phyloP scores from a whole-genome alignment of 2,113 vertebrate species.

The Serinus canaria region DNA sequence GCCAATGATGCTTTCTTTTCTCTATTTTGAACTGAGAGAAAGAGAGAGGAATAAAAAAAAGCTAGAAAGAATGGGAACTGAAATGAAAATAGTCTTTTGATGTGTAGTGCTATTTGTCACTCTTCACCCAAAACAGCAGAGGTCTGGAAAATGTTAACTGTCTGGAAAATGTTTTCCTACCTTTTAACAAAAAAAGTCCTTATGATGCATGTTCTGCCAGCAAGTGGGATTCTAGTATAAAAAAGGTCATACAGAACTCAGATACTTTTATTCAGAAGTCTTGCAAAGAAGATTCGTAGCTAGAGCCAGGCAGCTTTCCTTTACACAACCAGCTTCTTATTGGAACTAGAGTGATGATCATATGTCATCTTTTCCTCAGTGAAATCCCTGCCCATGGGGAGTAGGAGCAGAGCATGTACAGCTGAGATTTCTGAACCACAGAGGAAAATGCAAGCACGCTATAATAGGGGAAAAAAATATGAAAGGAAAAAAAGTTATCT shows the following conservation, averaged over 20 bases:
- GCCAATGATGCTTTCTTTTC: neutral
- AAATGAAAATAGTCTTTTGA: conserved; percentile 6
- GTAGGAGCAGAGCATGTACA: neutral
- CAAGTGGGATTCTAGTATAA: neutral
- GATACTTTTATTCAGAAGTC: neutral
- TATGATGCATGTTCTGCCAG: conserved; percentile 7
- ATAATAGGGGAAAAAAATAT: neutral
- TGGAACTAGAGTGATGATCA: neutral
- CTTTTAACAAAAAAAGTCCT: conserved; percentile 8
- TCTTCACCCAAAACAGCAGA: conserved; percentile 18
- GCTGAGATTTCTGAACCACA: neutral
- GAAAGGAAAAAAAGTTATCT: neutral
- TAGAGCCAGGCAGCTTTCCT: neutral
- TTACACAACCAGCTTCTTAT: neutral
- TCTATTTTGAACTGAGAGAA: neutral
- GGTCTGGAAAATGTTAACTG: conserved; percentile 38
- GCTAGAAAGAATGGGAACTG: neutral
- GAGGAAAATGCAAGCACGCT: neutral
- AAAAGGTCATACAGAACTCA: neutral
- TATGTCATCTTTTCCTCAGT: neutral
- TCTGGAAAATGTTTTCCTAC: conserved; percentile 24
- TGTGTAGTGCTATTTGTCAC: neutral
- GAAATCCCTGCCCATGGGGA: neutral
- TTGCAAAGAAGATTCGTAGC: neutral
- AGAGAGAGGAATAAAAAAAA: neutral